Percentiles rank a stretch among this genome's conserved stretches.
These are phyloP conservation scores for Netta rufina DNA, from an alignment of 2,797 vertebrate genomes.

Conservation along the genomic window DNA sequence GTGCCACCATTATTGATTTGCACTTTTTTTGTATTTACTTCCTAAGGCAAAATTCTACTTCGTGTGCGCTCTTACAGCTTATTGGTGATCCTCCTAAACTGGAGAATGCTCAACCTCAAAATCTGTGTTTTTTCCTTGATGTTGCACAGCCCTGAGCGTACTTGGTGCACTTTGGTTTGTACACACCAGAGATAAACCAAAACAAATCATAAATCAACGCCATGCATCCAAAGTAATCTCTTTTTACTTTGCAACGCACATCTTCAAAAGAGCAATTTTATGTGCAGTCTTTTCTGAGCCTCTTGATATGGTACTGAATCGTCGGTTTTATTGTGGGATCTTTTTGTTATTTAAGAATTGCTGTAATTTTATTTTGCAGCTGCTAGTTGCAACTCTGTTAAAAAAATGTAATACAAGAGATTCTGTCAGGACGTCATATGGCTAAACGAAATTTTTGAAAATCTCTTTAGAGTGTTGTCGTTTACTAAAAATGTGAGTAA, in stretches of 20 bases:
- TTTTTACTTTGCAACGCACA: neutral
- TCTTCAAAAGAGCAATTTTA: neutral
- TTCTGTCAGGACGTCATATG: neutral
- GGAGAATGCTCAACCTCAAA: neutral
- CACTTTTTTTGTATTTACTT: neutral
- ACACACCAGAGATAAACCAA: neutral
- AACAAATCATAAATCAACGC: neutral
- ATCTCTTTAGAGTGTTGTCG: neutral
- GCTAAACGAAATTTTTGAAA: neutral
- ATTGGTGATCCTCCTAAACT: neutral
- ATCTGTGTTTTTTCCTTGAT: neutral
- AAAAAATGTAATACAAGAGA: neutral
- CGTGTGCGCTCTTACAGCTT: neutral
- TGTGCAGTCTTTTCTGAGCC: neutral
- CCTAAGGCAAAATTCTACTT: neutral
- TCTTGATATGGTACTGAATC: accelerated
- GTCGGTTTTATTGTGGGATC: neutral
- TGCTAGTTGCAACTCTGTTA: neutral
- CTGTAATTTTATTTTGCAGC: neutral
- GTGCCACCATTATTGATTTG: neutral
- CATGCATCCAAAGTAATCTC: neutral
- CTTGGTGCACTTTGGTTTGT: neutral
- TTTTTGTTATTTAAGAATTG: neutral
- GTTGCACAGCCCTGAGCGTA: neutral
- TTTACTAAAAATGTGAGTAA: neutral